Evolutionary conservation across 2,113 vertebrate species (phyloP).

Genomic region (human): DNA sequence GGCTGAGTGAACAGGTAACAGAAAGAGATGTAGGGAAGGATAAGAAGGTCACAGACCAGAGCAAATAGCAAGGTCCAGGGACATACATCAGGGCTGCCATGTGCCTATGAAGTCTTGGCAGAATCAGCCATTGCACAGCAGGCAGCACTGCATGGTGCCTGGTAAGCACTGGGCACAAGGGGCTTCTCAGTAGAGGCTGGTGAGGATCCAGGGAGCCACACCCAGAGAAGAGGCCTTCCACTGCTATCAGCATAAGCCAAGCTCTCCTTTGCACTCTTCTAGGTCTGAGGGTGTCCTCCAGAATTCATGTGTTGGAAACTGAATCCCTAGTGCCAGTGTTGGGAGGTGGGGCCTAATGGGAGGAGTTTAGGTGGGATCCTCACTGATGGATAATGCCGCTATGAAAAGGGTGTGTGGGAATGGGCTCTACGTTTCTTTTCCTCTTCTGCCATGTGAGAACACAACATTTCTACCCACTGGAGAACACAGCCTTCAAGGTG

Average conservation of each 20-base stretch:
- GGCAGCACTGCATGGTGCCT: neutral
- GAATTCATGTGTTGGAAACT: neutral
- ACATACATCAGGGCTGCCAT: neutral
- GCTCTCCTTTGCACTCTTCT: neutral
- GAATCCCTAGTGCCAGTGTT: neutral
- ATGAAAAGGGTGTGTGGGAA: neutral
- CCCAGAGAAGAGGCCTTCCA: neutral
- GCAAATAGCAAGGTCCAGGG: neutral
- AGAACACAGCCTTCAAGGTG: neutral
- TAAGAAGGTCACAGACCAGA: neutral
- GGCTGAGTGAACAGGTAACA: neutral
- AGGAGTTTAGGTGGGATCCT: neutral
- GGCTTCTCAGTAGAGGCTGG: neutral
- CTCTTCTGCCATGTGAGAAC: neutral
- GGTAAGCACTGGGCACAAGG: neutral
- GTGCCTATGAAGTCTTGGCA: neutral
- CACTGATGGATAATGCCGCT: neutral
- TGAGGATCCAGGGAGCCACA: neutral
- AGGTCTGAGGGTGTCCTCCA: neutral
- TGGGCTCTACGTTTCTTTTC: neutral
- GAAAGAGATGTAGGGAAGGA: neutral
- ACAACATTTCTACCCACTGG: neutral
- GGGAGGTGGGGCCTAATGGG: neutral
- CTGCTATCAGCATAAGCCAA: too few relatives aligned
- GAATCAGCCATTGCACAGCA: neutral